A percentile compares a stretch with the other conserved stretches of the same genome.
Evolutionary conservation across 2,888 invertebrate genomes (phyloP).

Genomic region (Cancer borealis): DNA sequence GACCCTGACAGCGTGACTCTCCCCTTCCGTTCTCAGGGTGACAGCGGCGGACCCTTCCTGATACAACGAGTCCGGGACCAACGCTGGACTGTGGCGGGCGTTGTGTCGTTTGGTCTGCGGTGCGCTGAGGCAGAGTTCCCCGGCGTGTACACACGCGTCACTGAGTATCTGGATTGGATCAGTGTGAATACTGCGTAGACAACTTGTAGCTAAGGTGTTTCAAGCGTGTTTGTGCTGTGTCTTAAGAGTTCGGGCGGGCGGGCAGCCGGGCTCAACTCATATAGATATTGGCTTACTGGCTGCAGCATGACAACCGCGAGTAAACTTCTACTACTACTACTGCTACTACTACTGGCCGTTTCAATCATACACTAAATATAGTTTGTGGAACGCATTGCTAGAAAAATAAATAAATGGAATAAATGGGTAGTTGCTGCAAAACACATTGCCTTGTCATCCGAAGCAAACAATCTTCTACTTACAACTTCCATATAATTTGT

Average conservation of each 20-base stretch:
- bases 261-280: no score
- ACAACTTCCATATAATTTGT: no score
- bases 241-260: not conserved
- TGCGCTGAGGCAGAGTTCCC: slow-evolving; percentile 89
- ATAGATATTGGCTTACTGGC: no score
- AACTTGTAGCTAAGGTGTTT: not conserved
- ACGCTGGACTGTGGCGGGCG: slow-evolving; percentile 88
- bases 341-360: no score
- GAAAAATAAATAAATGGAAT: not conserved
- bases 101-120: slow-evolving; percentile 92
- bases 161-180: slow-evolving; percentile 87
- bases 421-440: no score
- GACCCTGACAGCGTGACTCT: no score
- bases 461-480: no score
- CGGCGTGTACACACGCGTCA: slow-evolving; percentile 89
- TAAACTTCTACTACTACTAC: no score
- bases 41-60: slow-evolving; percentile 91
- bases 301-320: no score
- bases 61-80: slow-evolving; percentile 85
- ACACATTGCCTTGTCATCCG: no score
- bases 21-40: slow-evolving; percentile 84
- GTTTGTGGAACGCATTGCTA: not conserved
- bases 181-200: slow-evolving; percentile 81
- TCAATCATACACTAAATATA: not conserved
- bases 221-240: not conserved